Evolutionary conservation across 2,888 invertebrate species (phyloP), one percentile per base, ranked within the genome.

Genomic region (Pyrgus malvae): DNA sequence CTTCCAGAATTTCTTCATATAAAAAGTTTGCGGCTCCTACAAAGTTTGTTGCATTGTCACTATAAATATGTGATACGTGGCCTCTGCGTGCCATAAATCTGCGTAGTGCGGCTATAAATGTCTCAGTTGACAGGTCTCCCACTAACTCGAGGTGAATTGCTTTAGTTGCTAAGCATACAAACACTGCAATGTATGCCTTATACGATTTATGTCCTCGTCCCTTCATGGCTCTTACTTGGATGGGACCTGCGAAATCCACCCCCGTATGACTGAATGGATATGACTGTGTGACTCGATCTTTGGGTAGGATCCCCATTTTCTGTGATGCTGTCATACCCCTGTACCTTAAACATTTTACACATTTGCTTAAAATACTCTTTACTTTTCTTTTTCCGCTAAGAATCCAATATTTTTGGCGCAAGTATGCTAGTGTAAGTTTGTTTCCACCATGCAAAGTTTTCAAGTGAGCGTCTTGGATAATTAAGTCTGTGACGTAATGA

Each of bases 61-160:
- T 25, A 41, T 25, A 41, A 8, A 25, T 9, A 25, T 25, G 25
- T 4, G 41, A 41, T 14, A 23, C 12, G 7, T 25, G 16, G 14
- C 41, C 41, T 8, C 41, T 23, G 12, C 25, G 23, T 9, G 25
- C 41, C 41, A 25, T 41, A 9, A 41, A 41, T 12, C 25, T 12
- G 9, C 41, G 41, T 8, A 45, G 12, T 7, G 31, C 45, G 11
- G 45, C 29, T 1, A 45, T 17, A 7, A 45, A 45, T 17, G 31
- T 19, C 5, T n/a, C 31, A 3, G 45, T 45, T 3, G 45, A 19
- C 12, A 45, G 27, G 12, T 45, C 45, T 19, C 19, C 19, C 19
- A 31, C 31, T n/a, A 45, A 31, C 33, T 45, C 33, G 11, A 45
- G 37, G 21, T 48, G 48, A 2, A 48, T 37, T 9, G 48, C 35